These are phyloP conservation scores for Lymantria monacha DNA, from an alignment of 2,888 invertebrate genomes.

Conservation along the genomic window DNA sequence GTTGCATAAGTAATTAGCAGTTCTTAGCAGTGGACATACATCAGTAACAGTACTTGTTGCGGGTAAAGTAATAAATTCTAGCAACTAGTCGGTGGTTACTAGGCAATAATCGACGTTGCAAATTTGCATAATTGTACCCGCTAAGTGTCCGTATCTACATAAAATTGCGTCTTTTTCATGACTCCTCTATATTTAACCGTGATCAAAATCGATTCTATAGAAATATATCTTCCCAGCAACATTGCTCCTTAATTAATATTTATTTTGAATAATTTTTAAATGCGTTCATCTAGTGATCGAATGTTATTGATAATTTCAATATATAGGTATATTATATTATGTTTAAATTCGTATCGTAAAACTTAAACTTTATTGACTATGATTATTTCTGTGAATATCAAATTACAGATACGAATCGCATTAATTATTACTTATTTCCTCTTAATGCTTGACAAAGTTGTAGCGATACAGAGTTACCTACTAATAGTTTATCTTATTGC, in stretches of 20 bases:
- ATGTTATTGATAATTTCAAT: slow-evolving; percentile 32
- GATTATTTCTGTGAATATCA: slow-evolving; percentile 31
- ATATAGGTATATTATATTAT: slow-evolving; percentile 25
- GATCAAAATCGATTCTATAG: slow-evolving; percentile 54
- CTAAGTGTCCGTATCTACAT: slow-evolving; percentile 77
- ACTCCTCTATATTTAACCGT: slow-evolving; percentile 63
- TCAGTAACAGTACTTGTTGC: slow-evolving; percentile 33
- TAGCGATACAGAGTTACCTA: slow-evolving; percentile 2
- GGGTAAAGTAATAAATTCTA: slow-evolving; percentile 61
- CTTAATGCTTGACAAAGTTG: slow-evolving; percentile 16
- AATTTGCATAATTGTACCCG: slow-evolving; percentile 77
- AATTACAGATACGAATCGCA: slow-evolving; percentile 27
- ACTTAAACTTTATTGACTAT: slow-evolving; percentile 20
- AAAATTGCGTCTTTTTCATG: slow-evolving; percentile 75
- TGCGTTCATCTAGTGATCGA: slow-evolving; percentile 28
- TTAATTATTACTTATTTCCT: slow-evolving; percentile 20
- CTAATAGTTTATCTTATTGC: slow-evolving; percentile 19
- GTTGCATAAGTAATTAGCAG: slow-evolving; percentile 43
- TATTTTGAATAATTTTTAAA: slow-evolving; percentile 37
- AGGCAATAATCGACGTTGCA: slow-evolving; percentile 69
- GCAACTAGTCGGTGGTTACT: slow-evolving; percentile 69
- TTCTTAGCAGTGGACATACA: slow-evolving; percentile 41
- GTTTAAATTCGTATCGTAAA: slow-evolving; percentile 20
- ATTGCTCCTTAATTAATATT: slow-evolving; percentile 43
- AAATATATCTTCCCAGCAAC: slow-evolving; percentile 38